Conservation (phyloP, 2,888 invertebrate genomes). For the Ptychoptera albimana region DNA sequence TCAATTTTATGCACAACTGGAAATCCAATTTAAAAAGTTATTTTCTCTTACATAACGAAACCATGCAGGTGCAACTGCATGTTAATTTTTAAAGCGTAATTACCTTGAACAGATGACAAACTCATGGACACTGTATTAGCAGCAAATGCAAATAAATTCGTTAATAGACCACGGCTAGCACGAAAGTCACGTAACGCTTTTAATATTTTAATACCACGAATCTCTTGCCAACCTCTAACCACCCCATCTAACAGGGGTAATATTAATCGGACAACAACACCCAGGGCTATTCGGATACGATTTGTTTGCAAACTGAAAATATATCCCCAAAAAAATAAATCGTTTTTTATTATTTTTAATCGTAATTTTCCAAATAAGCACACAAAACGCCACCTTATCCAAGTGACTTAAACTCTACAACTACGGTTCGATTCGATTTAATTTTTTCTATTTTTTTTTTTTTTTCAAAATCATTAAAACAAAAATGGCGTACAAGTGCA, state of each 20-base stretch:
- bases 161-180: conserved; percentile 23
- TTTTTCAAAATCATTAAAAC: no score
- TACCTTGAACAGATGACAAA: conserved; percentile 28
- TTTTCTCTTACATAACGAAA: no score
- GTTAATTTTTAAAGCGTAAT: conserved; percentile 6
- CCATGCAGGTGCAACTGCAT: no score
- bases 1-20: conserved; percentile 20
- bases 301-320: conserved; percentile 18
- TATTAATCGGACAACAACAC: conserved; percentile 25
- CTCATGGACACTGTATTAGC: conserved; percentile 29
- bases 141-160: conserved; percentile 27
- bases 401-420: no score
- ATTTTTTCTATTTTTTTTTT: no score
- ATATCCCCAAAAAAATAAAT: no score
- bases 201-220: conserved; percentile 21
- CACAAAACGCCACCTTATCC: no score
- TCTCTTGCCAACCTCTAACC: conserved; percentile 23
- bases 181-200: conserved; percentile 21
- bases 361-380: no score
- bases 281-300: conserved; percentile 24
- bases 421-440: no score
- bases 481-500: no score
- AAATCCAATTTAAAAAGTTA: neutral
- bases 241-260: conserved; percentile 26
- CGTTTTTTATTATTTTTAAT: no score